Evolutionary conservation across 1,140 invertebrate species (phyloP).

Genomic region (Phenacoccus solenopsis): DNA sequence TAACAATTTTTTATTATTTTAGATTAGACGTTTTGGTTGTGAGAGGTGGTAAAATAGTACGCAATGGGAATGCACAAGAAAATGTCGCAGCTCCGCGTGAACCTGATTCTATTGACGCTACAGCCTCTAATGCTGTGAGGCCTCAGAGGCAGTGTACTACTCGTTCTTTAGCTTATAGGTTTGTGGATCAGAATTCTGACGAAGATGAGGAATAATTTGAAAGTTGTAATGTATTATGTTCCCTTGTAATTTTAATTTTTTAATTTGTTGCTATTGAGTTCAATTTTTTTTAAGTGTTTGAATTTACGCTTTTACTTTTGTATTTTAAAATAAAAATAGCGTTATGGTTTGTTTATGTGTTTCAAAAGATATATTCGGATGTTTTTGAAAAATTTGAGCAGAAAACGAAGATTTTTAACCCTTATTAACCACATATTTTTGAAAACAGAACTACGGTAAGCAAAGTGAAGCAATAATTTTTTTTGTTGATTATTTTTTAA

Average conservation of each 20-base stretch:
- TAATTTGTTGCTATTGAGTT: no score
- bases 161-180: conserved; percentile 28
- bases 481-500: no score
- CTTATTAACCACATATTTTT: no score
- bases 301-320: no score
- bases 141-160: conserved; percentile 29
- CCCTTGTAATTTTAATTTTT: background rate
- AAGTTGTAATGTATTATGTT: background rate
- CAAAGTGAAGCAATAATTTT: no score
- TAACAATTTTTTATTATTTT: no score
- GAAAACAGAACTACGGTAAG: no score
- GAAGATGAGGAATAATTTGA: conserved; percentile 23
- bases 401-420: no score
- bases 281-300: background rate
- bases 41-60: background rate
- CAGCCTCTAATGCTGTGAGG: conserved; percentile 22
- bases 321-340: no score
- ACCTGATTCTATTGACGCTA: background rate
- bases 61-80: background rate
- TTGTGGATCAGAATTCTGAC: conserved; percentile 29
- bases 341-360: no score
- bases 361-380: no score
- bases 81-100: background rate
- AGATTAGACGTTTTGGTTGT: conserved; percentile 6
- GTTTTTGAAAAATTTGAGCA: no score